These are phyloP conservation scores for Apodemia zela DNA, from an alignment of 2,888 invertebrate genomes.

Conservation along the genomic window DNA sequence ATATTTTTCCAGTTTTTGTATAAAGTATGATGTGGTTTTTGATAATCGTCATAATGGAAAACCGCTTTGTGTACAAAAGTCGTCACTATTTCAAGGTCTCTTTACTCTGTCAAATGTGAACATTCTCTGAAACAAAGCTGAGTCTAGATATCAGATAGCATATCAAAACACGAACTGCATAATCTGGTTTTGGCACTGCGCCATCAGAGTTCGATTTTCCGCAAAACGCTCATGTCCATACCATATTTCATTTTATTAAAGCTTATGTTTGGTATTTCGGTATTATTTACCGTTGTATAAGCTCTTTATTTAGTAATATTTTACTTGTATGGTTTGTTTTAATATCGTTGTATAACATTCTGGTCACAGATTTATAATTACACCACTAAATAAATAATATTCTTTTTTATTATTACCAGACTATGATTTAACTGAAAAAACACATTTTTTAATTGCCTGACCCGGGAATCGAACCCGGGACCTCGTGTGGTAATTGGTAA, in stretches of 20 bases:
- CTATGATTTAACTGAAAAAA: no score
- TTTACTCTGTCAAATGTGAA: constrained; percentile 2
- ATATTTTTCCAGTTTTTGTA: neutral
- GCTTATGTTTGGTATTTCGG: constrained; percentile 1
- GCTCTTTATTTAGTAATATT: neutral
- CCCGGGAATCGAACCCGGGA: no score
- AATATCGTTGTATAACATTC: neutral
- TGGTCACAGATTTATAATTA: neutral
- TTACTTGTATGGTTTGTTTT: neutral
- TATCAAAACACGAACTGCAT: constrained; percentile 13
- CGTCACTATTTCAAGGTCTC: neutral
- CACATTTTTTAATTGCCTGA: no score
- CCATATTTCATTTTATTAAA: constrained; percentile 16
- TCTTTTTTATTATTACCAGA: no score
- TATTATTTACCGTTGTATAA: neutral
- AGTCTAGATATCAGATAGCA: neutral
- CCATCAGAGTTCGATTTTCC: constrained; percentile 17
- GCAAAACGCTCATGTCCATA: constrained; percentile 18
- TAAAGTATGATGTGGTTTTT: neutral
- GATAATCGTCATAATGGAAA: neutral
- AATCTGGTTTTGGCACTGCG: neutral
- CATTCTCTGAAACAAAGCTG: neutral
- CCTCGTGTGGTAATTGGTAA: no score
- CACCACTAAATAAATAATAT: no score
- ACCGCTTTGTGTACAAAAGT: neutral